phyloP scores from a whole-genome alignment of 2,113 vertebrate species.

The Rhea americana region DNA sequence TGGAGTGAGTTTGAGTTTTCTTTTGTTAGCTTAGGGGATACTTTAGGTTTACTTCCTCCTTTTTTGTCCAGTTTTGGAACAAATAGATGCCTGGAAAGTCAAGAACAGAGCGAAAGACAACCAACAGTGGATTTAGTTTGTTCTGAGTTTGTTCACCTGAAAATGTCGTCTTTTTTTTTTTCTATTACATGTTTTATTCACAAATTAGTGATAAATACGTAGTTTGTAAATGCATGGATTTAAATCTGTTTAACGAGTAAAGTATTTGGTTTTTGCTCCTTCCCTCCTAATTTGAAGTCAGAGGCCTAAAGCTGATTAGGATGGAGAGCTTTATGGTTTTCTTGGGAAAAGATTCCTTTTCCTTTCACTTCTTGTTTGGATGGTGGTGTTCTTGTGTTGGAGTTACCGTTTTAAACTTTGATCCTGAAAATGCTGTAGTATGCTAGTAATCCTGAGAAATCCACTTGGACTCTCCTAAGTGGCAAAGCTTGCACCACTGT shows the following conservation, averaged over 20 bases:
- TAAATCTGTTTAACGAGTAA: neutral
- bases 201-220: neutral
- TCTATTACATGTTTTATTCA: neutral
- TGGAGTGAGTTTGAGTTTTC: neutral
- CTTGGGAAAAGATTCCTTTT: neutral
- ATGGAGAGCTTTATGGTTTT: neutral
- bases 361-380: neutral
- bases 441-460: slow-evolving; percentile 6
- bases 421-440: neutral
- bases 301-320: neutral
- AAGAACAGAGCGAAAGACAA: neutral
- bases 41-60: no score
- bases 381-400: neutral
- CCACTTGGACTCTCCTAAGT: neutral
- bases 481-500: fast-evolving
- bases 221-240: neutral
- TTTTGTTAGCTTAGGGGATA: neutral
- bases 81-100: neutral
- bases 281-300: neutral
- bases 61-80: neutral
- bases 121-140: neutral
- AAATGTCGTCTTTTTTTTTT: neutral
- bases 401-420: neutral
- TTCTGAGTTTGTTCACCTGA: neutral
- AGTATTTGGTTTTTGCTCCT: neutral